These are phyloP conservation scores for Brachylomia viminalis DNA, from an alignment of 2,888 invertebrate species.

Conservation along the genomic window DNA sequence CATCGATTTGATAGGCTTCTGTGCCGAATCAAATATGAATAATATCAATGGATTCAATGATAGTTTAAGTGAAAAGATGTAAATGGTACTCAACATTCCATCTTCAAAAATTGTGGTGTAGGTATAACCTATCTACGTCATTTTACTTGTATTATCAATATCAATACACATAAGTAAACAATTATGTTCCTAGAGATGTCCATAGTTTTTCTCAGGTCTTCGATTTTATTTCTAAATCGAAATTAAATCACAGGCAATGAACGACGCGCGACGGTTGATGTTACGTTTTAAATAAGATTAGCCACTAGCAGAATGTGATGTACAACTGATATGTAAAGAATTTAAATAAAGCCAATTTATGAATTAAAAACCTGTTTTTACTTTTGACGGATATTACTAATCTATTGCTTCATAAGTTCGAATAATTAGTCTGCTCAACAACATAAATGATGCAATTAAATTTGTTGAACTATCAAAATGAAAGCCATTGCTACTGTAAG, in stretches of 20 bases:
- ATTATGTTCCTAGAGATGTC: neutral
- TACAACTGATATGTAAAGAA: neutral
- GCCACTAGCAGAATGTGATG: neutral
- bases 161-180: too few species aligned
- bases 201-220: neutral
- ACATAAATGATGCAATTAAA: too few species aligned
- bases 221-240: neutral
- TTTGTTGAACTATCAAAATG: too few species aligned
- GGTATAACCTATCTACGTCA: neutral
- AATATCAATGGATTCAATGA: neutral
- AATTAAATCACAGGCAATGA: neutral
- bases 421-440: too few species aligned
- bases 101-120: neutral
- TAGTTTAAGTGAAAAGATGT: neutral
- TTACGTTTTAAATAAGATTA: neutral
- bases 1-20: neutral
- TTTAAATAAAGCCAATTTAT: conserved; percentile 6
- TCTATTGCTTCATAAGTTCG: too few species aligned
- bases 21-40: neutral
- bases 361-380: neutral
- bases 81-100: neutral
- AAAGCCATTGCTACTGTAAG: too few species aligned
- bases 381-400: too few species aligned
- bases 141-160: neutral
- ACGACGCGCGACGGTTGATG: neutral